Evolutionary conservation across 2,113 vertebrate genomes (phyloP).

Genomic region (Sturnira hondurensis): DNA sequence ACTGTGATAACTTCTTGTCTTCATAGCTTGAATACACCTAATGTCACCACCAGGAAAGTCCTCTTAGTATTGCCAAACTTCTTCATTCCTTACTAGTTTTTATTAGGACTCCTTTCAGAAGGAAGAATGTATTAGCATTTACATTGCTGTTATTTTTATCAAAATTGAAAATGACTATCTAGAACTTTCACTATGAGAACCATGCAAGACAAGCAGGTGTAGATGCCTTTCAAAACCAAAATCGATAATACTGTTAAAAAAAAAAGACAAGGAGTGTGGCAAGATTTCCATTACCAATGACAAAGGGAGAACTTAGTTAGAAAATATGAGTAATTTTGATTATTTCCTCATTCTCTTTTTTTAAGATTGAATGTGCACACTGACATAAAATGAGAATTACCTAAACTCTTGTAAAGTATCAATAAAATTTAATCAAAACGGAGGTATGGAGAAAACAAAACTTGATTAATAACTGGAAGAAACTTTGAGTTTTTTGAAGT

Average conservation of each 20-base stretch:
- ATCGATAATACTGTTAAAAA: background rate
- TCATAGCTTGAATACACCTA: background rate
- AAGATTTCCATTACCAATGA: background rate
- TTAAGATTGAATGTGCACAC: background rate
- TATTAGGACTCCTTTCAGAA: background rate
- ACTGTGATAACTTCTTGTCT: constrained; percentile 3
- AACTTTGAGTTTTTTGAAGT: background rate
- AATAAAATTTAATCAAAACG: background rate
- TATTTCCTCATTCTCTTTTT: background rate
- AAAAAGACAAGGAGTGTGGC: background rate
- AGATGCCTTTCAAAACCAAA: background rate
- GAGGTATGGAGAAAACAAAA: background rate
- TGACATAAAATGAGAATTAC: background rate
- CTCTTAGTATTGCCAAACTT: background rate
- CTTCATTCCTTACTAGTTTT: constrained; percentile 30
- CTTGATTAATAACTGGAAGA: background rate
- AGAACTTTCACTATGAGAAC: background rate
- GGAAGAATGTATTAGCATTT: constrained; percentile 26
- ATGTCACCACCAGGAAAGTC: background rate
- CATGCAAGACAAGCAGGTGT: background rate
- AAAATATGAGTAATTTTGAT: background rate
- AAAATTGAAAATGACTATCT: constrained; percentile 3
- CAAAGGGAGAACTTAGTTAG: background rate
- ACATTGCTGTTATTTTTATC: constrained; percentile 28
- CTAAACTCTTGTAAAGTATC: background rate